phyloP scores from a whole-genome alignment of 2,797 vertebrate species.

The Hirundo rustica region DNA sequence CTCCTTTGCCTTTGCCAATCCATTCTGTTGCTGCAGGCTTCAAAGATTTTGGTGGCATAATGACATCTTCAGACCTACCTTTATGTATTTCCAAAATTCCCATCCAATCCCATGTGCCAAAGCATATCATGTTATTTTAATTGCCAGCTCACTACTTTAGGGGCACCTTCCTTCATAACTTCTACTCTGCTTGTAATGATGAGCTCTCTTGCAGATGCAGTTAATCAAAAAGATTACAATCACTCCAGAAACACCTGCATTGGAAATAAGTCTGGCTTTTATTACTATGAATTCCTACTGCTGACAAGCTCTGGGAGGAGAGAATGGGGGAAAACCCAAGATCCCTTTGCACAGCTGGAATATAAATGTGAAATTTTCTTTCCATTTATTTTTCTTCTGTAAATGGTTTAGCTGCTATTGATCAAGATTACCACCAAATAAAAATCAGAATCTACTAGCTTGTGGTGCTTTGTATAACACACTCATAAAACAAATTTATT shows the following conservation, averaged over 20 bases:
- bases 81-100: not conserved
- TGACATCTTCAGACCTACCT: conserved; percentile 22
- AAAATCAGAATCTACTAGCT: conserved; percentile 61
- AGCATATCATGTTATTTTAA: not conserved
- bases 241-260: conserved; percentile 62
- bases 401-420: conserved; percentile 62
- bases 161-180: conserved; percentile 26
- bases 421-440: conserved; percentile 71
- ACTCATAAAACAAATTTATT: conserved; percentile 39
- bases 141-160: not conserved
- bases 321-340: conserved; percentile 42
- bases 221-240: conserved; percentile 68
- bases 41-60: conserved; percentile 42
- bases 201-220: conserved; percentile 63
- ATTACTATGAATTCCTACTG: conserved; percentile 63
- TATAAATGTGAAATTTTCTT: conserved; percentile 61
- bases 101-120: not conserved
- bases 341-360: conserved; percentile 63
- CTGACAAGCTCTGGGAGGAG: conserved; percentile 50
- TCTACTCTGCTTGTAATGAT: conserved; percentile 30
- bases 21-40: not conserved
- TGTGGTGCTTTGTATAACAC: conserved; percentile 34
- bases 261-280: conserved; percentile 51
- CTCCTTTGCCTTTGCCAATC: not conserved
- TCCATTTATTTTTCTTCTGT: conserved; percentile 54